phyloP scores from a whole-genome alignment of 2,113 vertebrate genomes.

The Suricata suricatta region DNA sequence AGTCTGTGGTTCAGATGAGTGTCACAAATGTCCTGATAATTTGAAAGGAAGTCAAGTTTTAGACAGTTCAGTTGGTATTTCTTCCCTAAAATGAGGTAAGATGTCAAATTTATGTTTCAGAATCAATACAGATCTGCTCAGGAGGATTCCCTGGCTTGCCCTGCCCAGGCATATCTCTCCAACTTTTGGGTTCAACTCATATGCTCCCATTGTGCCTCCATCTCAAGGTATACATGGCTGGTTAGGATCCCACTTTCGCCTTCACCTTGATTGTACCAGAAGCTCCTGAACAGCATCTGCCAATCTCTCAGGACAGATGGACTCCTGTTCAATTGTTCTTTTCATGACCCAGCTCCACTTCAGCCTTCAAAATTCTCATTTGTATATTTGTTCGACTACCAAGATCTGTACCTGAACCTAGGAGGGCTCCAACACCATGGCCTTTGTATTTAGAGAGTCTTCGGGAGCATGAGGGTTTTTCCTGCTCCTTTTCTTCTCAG shows the following conservation, averaged over 20 bases:
- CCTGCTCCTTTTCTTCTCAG: background rate
- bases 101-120: background rate
- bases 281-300: background rate
- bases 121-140: background rate
- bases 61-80: background rate
- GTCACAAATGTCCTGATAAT: background rate
- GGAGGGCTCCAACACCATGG: too few relatives aligned
- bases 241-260: background rate
- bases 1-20: background rate
- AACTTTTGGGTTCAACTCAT: background rate
- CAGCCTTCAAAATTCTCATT: conserved; percentile 43
- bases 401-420: background rate
- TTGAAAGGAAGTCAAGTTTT: background rate
- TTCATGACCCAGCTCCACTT: conserved; percentile 61
- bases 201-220: background rate
- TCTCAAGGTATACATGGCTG: too few relatives aligned
- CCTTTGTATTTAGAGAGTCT: background rate
- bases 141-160: background rate
- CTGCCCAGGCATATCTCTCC: background rate
- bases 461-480: background rate
- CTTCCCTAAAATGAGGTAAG: background rate
- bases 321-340: conserved; percentile 56
- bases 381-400: conserved; percentile 46
- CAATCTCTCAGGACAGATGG: conserved; percentile 15
- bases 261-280: background rate